Conservation (phyloP, 2,888 invertebrate genomes). For the Cephus rjabovi region DNA sequence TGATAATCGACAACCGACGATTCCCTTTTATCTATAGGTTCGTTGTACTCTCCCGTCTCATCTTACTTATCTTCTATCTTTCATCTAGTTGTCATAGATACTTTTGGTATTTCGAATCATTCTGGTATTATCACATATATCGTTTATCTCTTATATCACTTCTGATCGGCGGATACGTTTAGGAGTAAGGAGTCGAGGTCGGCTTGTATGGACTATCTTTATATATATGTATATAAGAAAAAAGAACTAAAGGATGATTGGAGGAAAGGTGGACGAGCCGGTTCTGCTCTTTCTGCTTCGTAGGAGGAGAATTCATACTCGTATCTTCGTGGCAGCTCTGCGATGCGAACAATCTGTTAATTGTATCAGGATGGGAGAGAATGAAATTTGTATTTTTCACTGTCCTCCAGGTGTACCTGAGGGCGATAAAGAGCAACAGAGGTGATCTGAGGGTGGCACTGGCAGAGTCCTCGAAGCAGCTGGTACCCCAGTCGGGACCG, state of each 20-base stretch:
- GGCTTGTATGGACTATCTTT: neutral
- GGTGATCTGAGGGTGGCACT: constrained; percentile 81
- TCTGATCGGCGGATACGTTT: neutral
- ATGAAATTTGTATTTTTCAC: neutral
- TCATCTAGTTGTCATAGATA: neutral
- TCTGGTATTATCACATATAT: neutral
- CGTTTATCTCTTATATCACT: neutral
- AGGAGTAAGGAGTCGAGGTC: neutral
- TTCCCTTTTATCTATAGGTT: neutral
- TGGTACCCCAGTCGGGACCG: constrained; percentile 76
- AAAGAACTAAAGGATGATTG: neutral
- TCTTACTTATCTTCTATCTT: neutral
- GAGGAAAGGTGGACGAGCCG: constrained; percentile 34
- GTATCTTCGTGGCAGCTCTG: neutral
- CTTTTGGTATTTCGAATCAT: neutral
- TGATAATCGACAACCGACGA: neutral
- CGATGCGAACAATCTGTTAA: neutral
- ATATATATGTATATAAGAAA: constrained; percentile 2
- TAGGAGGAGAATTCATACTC: neutral
- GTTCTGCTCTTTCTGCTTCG: constrained; percentile 21
- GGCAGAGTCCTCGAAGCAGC: constrained; percentile 70
- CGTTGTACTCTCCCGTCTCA: neutral
- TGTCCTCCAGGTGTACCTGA: constrained; percentile 78
- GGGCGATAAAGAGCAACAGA: constrained; percentile 75
- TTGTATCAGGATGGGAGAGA: neutral